A percentile compares a stretch with the other conserved stretches of the same genome.
Conservation (phyloP, 2,113 vertebrate genomes). For the Thermophis baileyi region DNA sequence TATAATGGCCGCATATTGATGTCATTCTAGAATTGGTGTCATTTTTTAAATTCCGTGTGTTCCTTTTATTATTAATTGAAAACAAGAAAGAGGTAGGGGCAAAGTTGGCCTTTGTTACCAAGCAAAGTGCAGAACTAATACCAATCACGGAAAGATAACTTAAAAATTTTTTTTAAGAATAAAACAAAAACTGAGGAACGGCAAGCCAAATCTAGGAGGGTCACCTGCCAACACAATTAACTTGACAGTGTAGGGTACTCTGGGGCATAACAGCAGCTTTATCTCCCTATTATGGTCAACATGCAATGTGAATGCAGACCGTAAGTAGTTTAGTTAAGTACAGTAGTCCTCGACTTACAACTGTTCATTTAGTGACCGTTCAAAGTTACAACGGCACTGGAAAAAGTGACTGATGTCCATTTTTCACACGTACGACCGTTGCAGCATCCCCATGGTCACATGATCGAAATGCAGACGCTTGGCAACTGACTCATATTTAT, state of each 20-base stretch:
- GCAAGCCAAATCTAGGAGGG: neutral
- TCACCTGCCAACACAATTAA: neutral
- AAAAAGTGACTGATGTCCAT: too few species aligned
- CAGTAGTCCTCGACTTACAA: too few species aligned
- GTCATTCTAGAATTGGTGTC: neutral
- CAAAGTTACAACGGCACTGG: too few species aligned
- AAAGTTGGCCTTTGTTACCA: neutral
- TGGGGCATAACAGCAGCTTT: neutral
- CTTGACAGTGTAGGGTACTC: neutral
- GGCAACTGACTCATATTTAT: too few species aligned
- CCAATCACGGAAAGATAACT: neutral
- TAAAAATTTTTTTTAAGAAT: neutral
- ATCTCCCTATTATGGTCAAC: neutral
- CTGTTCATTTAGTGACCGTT: too few species aligned
- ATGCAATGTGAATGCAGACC: neutral
- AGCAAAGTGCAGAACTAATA: neutral
- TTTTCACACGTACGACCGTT: too few species aligned
- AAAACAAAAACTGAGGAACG: neutral
- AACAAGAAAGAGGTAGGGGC: neutral
- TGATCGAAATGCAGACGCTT: too few species aligned
- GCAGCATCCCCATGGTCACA: too few species aligned
- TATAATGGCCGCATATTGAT: neutral
- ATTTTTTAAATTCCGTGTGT: too few species aligned
- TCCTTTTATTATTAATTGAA: neutral
- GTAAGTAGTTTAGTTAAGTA: constrained; percentile 1